A percentile compares a stretch with the other conserved stretches of the same genome.
Evolutionary conservation across 2,113 vertebrate species (phyloP).

Genomic region (Oenanthe melanoleuca): DNA sequence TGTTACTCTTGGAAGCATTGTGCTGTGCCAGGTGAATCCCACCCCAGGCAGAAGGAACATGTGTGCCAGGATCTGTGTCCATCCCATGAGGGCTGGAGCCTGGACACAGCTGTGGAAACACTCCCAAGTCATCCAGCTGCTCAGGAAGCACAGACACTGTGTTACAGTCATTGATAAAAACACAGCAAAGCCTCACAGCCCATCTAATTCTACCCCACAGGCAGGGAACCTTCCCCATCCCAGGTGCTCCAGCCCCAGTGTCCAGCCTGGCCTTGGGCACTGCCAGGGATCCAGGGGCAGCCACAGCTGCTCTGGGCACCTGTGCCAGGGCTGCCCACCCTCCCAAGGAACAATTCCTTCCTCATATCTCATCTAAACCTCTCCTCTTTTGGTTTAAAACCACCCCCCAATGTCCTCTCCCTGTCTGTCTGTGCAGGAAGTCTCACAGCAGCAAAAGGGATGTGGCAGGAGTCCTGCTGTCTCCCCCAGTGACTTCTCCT

Average conservation of each 20-base stretch:
- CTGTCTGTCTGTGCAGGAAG: background rate
- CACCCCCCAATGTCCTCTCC: background rate
- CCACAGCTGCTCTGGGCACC: background rate
- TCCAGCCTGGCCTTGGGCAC: background rate
- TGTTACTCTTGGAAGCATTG: background rate
- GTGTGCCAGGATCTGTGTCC: background rate
- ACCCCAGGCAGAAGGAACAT: background rate
- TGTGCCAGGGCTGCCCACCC: background rate
- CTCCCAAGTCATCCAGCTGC: background rate
- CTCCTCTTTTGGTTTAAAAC: background rate
- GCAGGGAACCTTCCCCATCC: background rate
- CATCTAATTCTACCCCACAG: background rate
- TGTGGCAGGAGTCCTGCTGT: background rate
- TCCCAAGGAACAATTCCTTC: accelerated
- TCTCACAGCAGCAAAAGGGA: background rate
- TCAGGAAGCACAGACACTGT: background rate
- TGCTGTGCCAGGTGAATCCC: background rate
- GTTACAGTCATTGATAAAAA: accelerated
- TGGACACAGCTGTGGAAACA: background rate
- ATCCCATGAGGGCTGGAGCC: background rate
- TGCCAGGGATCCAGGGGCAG: background rate
- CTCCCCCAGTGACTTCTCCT: background rate
- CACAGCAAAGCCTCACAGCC: background rate
- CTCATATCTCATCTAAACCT: background rate
- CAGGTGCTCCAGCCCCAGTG: background rate